Evolutionary conservation across 92 coral and sea anemone species (phyloP).

Genomic region (Pocillopora grandis): DNA sequence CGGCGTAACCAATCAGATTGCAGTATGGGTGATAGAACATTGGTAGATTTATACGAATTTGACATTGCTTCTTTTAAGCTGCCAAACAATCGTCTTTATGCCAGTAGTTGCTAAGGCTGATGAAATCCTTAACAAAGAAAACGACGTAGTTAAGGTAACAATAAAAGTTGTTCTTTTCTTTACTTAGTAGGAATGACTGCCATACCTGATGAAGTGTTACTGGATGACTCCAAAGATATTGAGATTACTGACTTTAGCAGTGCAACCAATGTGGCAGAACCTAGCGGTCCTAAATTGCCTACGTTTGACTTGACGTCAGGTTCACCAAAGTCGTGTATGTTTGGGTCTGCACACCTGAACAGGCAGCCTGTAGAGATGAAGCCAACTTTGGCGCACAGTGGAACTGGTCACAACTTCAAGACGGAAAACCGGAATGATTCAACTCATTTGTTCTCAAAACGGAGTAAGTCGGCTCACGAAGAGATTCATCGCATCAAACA

Average conservation of each 20-base stretch:
- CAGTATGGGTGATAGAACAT: no score
- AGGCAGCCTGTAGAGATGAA: constrained; percentile 26
- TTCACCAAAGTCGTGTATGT: constrained; percentile 38
- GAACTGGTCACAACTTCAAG: constrained; percentile 9
- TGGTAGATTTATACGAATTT: no score
- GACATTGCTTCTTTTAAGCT: neutral
- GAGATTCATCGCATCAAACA: constrained; percentile 35
- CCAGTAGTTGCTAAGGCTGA: no score
- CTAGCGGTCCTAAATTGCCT: neutral
- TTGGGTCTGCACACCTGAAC: constrained; percentile 2
- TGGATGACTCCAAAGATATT: constrained; percentile 29
- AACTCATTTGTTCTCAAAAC: neutral
- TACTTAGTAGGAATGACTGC: neutral
- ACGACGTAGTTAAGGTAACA: no score
- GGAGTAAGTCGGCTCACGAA: constrained; percentile 16
- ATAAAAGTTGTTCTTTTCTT: neutral
- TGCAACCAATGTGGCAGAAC: constrained; percentile 1
- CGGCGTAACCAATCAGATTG: no score
- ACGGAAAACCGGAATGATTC: constrained; percentile 9
- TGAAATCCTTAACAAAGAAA: no score
- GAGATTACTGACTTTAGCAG: constrained; percentile 13
- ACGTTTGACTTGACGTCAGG: constrained; percentile 9
- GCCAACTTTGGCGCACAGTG: constrained; percentile 11
- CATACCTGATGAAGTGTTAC: constrained; percentile 7
- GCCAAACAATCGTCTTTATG: neutral